phyloP scores from a whole-genome alignment of 2,888 invertebrate genomes.

The Tyria jacobaeae region DNA sequence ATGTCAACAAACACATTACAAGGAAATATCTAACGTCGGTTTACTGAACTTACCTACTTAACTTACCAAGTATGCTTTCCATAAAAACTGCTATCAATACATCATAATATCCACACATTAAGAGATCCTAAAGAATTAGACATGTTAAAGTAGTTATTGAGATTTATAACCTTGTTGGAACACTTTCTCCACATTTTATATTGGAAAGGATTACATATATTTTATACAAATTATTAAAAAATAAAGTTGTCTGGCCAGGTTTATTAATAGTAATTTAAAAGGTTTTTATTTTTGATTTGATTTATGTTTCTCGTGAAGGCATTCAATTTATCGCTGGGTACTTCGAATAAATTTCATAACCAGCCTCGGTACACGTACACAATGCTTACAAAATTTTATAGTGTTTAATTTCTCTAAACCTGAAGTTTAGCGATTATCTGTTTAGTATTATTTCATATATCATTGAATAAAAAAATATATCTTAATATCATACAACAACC shows the following conservation, averaged over 20 bases:
- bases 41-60: background rate
- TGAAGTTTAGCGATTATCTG: background rate
- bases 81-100: background rate
- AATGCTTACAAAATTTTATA: background rate
- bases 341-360: slow-evolving; percentile 10
- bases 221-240: slow-evolving; percentile 2
- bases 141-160: slow-evolving; percentile 12
- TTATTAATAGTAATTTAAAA: slow-evolving; percentile 2
- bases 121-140: slow-evolving; percentile 16
- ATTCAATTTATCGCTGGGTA: slow-evolving; percentile 8
- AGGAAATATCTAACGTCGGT: background rate
- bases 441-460: background rate
- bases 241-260: background rate
- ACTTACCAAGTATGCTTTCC: background rate
- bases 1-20: background rate
- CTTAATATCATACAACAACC: no score
- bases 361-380: background rate
- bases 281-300: slow-evolving; percentile 3
- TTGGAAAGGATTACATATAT: background rate
- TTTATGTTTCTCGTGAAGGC: slow-evolving; percentile 11
- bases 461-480: no score
- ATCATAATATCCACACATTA: background rate
- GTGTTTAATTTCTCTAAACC: no score
- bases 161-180: slow-evolving; percentile 11
- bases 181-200: slow-evolving; percentile 10